Evolutionary conservation across 2,888 invertebrate species (phyloP), one percentile per base, ranked within the genome.

Genomic region (Vandiemenella viatica): DNA sequence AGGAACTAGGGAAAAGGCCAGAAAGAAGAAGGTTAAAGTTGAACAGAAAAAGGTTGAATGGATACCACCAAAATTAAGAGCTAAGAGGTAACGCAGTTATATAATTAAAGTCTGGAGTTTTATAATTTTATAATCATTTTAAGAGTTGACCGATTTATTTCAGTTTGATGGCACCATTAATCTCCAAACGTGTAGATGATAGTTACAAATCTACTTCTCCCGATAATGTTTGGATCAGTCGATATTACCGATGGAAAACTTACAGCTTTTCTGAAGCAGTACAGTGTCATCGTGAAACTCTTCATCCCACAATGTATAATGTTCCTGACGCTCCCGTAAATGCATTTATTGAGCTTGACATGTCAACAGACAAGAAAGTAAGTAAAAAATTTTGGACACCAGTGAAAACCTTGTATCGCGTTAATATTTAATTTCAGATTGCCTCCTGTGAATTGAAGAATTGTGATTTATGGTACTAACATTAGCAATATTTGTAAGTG

Each of bases 271-370:
- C 71, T 15, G 86, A 90, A 58, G 91, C 90, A 0, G 71, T 93
- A 13, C 67, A 75, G 53, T 79, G 77, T 50, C 85, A 89, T 59
- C 74, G 82, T 43, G 87, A 92, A 65, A 79, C 80, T 0, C 85
- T 89, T 63, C 83, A 88, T 63, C 85, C 89, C 0, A 76, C 83
- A 1, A 81, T 91, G 69, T 83, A 79, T 59, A 85, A 92, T 65
- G 67, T 72, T 32, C 84, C 87, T 0, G 72, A 82, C 63, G 80
- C 86, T 0, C 67, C 76, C 13, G 64, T 93, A 0, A 73, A 72
- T 55, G 77, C 83, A 3, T 67, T 74, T 32, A 70, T 92, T 50
- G 90, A 92, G 63, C 64, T 92, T 4, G 82, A 92, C 62, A 83
- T 92, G 83, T 72, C 72, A 55, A 79, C 77, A 46, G 76, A 72